Base-by-base conservation (phyloP, 1,140 invertebrate genomes). In the Babylonia areolata region DNA sequence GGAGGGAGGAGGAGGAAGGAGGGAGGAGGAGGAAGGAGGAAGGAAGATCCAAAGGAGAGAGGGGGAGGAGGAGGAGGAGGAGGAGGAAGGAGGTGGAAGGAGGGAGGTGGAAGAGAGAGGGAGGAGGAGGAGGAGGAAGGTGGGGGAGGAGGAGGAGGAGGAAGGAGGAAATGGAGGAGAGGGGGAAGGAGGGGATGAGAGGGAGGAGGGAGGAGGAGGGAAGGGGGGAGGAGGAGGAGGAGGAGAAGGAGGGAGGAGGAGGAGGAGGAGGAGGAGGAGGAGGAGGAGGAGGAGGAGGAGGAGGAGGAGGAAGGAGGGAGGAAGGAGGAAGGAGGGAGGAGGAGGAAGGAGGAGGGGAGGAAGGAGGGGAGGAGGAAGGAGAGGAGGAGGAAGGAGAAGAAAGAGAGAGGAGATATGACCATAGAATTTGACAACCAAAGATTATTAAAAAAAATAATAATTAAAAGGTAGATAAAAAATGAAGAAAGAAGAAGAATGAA, bases 101-200 rank as follows among this genome's bases (percentile, higher is more conserved):
- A 78, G 64, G 42, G 64, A 51, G 77, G 23, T 42, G 78, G 28
- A 23, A 83, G 84, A 31, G 58, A 80, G 37, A 40, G 39, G 28
- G 35, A 28, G 39, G 58, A n/a, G 42, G 28, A 23, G n/a, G 77
- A 46, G 23, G 15, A 31, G 83, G 39, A 23, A 12, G 15, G 40
- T 11, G 23, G 20, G 37, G 28, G 39, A 54, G 71, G 31, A 39
- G 31, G 23, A 75, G 37, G n/a, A n/a, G 23, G 35, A 28, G 39
- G 20, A 39, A 83, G 39, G 31, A 28, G 33, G 37, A n/a, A 23
- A 78, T 9, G 31, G 17, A n/a, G 28, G 28, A n/a, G 23, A 83
- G 23, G 17, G 35, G 23, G 31, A 35, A 17, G 23, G 69, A 35
- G 69, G 23, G 69, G 23, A 31, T 5, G 31, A 73, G 31, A 35